Evolutionary conservation across 2,797 vertebrate genomes (phyloP), one percentile per base, ranked within the genome.

Genomic region (Micromesistius poutassou): DNA sequence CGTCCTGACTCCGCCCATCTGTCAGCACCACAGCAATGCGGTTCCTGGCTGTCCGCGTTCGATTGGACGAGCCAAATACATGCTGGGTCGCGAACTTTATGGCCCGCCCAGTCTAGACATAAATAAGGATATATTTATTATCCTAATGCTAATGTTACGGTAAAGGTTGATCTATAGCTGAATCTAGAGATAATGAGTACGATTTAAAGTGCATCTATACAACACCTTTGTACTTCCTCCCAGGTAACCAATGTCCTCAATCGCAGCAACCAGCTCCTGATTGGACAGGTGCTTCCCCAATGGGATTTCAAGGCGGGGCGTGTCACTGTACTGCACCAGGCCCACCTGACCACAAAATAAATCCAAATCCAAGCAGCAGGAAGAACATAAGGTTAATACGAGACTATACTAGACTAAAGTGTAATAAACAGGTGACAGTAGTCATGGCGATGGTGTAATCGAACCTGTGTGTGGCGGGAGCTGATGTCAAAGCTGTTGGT

Each of bases 1-100:
- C 94, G 25, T 95, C 95, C 85, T 96, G 95, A 35, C 95, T 95
- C 82, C 95, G 95, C 9, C 95, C 95, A 31, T 96, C 95, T 0
- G 94, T 95, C 38, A 96, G 93, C 75, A 95, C 95, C 78, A 96
- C 91, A 0, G 92, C 93, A 2, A 95, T 94, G 70, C 91, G 94
- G 84, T 95, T 94, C 88, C 94, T 95, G 40, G 93, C 93, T 22
- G 80, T 72, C 12, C 84, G 89, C 62, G 36, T 7, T 28, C 94
- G 88, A 31, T 84, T 83, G 1, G 94, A 93, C 7, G 92, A 87
- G 0, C 92, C 25, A 78, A 96, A 96, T 3, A 96, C 94, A 1
- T 94, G 93, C 76, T 95, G 88, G 33, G 94, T 93, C 0, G 94
- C 91, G 76, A 95, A 96, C 84, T 89, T 93, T 77, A 96, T 95